Evolutionary conservation across 2,797 vertebrate genomes (phyloP), one percentile per base, ranked within the genome.

Genomic region (Notolepis coatsorum): DNA sequence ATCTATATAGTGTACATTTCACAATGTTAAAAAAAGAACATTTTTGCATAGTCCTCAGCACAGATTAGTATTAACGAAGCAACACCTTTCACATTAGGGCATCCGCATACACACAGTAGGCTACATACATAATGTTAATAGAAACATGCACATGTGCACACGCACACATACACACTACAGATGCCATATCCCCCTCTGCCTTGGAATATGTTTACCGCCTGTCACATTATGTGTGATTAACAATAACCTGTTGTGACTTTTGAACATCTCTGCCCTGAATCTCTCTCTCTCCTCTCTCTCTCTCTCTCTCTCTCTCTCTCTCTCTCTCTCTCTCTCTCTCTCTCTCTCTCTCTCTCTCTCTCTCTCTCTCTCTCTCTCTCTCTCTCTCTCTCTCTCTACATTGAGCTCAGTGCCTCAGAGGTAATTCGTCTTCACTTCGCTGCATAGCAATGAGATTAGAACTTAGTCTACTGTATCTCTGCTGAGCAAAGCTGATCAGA

Each of bases 401-500:
- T 67, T 69, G 62, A 60, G 24, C 35, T 50, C 31, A 71, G 58
- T 71, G 71, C 58, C 64, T 76, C 43, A 30, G 39, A 79, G 56
- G 71, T 71, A 63, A 77, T 69, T 73, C 75, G 77, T 68, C 74
- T 48, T 54, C 48, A 71, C 63, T 75, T 75, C n/a, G n/a, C 84
- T 73, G 65, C 71, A 61, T 65, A 55, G 69, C 77, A 80, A 70
- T 77, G 55, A 71, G 57, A 82, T 77, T 73, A 73, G 73, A 81
- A 85, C 63, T 79, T 65, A 85, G 73, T 81, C 67, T 82, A 61
- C 33, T 43, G 67, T 61, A 72, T 54, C 68, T 54, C 68, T 78
- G 68, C 67, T 75, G 54, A 66, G 65, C 57, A 74, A 62, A 66
- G 75, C 54, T 73, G 51, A 64, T n/a, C n/a, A n/a, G n/a, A n/a